Evolutionary conservation across 2,888 invertebrate species (phyloP).

Genomic region (Amiota minor): DNA sequence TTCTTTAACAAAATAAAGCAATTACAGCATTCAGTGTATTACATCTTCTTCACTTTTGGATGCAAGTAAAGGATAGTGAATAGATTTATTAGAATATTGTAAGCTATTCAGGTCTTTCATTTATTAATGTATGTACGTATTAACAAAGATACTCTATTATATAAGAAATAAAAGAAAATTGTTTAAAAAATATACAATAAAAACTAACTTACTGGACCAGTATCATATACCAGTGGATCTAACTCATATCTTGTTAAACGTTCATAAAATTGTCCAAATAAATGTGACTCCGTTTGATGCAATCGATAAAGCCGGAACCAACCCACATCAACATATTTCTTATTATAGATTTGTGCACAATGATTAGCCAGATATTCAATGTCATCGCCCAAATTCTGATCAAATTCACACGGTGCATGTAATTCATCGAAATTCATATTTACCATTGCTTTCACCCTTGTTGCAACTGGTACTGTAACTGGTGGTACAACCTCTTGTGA

Average conservation of each 20-base stretch:
- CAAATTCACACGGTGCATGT: slow-evolving; percentile 34
- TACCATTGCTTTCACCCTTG: background rate
- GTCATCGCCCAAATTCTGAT: slow-evolving; percentile 7
- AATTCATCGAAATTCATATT: slow-evolving; percentile 8
- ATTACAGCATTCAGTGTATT: too few relatives aligned
- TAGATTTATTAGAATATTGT: too few relatives aligned
- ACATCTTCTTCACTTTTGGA: too few relatives aligned
- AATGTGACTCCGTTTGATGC: slow-evolving; percentile 27
- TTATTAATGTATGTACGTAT: too few relatives aligned
- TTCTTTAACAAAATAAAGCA: too few relatives aligned
- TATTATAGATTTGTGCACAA: slow-evolving; percentile 18
- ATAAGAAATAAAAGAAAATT: too few relatives aligned
- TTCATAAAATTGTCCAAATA: slow-evolving; percentile 30
- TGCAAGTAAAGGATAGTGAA: too few relatives aligned
- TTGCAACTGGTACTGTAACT: background rate
- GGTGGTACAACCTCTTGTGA: too few relatives aligned
- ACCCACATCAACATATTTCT: slow-evolving; percentile 16
- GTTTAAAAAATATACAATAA: too few relatives aligned
- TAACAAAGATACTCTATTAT: too few relatives aligned
- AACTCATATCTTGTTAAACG: slow-evolving; percentile 13
- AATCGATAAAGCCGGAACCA: slow-evolving; percentile 27
- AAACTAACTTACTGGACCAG: background rate
- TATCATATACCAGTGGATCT: background rate
- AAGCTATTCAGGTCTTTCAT: too few relatives aligned
- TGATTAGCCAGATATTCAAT: slow-evolving; percentile 29